These are phyloP conservation scores for Hofmannophila pseudospretella DNA, from an alignment of 2,888 invertebrate genomes.

Conservation along the genomic window DNA sequence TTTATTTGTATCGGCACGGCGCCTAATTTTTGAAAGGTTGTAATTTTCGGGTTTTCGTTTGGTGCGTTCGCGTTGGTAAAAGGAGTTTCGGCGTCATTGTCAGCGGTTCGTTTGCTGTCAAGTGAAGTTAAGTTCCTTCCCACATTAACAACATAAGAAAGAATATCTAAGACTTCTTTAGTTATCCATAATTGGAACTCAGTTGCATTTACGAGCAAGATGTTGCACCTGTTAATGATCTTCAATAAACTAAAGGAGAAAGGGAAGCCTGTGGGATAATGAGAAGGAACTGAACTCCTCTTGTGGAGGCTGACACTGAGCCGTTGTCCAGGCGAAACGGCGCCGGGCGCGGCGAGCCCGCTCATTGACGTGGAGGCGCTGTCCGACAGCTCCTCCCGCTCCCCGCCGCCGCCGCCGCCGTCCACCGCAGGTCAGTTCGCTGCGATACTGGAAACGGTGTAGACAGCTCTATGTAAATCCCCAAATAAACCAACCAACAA, in stretches of 20 bases:
- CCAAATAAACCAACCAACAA: too few species aligned
- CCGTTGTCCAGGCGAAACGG: slow-evolving; percentile 79
- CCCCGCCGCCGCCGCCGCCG: slow-evolving; percentile 58
- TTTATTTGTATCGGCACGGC: slow-evolving; percentile 74
- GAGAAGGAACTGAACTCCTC: slow-evolving; percentile 3
- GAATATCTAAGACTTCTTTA: too few species aligned
- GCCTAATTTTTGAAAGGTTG: slow-evolving; percentile 50
- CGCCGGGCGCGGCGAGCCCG: slow-evolving; percentile 80
- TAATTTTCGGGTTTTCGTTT: slow-evolving; percentile 33
- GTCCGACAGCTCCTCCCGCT: slow-evolving; percentile 78
- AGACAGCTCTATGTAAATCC: slow-evolving; percentile 28
- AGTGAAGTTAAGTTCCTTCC: slow-evolving; percentile 44
- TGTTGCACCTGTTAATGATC: too few species aligned
- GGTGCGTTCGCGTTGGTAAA: slow-evolving; percentile 35
- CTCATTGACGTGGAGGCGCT: slow-evolving; percentile 83
- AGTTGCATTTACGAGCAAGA: too few species aligned
- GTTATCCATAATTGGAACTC: too few species aligned
- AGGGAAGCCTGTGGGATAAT: too few species aligned
- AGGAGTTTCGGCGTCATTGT: slow-evolving; percentile 36
- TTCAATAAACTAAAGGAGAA: too few species aligned
- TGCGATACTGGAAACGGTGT: slow-evolving; percentile 52
- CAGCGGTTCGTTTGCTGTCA: slow-evolving; percentile 27
- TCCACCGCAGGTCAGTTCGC: slow-evolving; percentile 78
- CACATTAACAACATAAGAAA: background rate
- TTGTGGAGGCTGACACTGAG: slow-evolving; percentile 5